Base-by-base conservation (phyloP, 2,888 invertebrate genomes). In the Sacculina carcini region DNA sequence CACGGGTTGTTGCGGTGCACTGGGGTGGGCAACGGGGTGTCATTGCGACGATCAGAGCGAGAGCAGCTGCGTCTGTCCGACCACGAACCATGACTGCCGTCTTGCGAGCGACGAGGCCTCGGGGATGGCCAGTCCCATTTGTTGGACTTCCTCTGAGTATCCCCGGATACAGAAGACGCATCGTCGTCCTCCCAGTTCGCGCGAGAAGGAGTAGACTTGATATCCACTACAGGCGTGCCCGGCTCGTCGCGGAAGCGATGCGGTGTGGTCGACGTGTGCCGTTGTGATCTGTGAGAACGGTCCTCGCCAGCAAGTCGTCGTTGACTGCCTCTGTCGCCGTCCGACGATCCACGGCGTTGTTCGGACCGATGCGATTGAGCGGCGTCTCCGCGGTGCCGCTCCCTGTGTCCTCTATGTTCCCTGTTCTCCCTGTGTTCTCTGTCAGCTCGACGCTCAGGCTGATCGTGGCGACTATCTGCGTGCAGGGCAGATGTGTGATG, bases 61-160 rank as follows among this genome's bases (percentile, higher is more conserved):
- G 47, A 47, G n/a, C 31, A 32, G 14, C 26, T n/a, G 40, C 55
- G 54, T 19, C 56, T 48, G 31, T 54, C 28, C 24, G 56, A 53
- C 64, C 67, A 57, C 67, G n/a, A n/a, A n/a, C n/a, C n/a, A n/a
- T n/a, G n/a, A n/a, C n/a, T n/a, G n/a, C 70, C 1, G 73, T 68
- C 58, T 39, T 58, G 58, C 52, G 55, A 50, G 23, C 53, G 48
- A 5, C 56, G 51, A n/a, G 51, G 39, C 14, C 57, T 55, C 0
- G 90, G 92, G 0, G 90, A 90, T 0, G 89, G 87, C 62, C 83
- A 77, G 66, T 92, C 92, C 92, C 92, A 94, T 50, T 78, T 76
- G 1, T 89, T 89, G 58, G 75, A 77, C 52, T 73, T 74, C 0
- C 71, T 63, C 2, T 73, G 71, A 5, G 67, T 67, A n/a, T n/a